Percentiles rank a stretch among this genome's conserved stretches.
Conservation (phyloP, 2,113 vertebrate species). For the Neogale vison region DNA sequence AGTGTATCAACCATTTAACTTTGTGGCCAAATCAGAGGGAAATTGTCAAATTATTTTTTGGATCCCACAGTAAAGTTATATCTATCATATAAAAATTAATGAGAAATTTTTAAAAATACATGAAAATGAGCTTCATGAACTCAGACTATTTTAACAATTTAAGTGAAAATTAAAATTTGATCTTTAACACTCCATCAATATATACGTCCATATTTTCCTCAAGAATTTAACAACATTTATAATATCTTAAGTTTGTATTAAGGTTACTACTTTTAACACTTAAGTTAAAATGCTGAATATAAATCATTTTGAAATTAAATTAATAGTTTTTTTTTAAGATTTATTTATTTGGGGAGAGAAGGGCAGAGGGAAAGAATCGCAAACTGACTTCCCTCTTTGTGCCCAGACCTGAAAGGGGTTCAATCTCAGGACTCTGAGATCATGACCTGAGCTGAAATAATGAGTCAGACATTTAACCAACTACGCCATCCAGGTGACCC, state of each 20-base stretch:
- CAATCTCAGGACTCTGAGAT: too few relatives aligned
- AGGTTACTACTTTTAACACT: neutral
- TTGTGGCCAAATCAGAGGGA: neutral
- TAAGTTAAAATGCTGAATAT: neutral
- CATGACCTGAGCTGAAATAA: neutral
- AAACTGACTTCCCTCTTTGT: neutral
- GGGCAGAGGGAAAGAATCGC: neutral
- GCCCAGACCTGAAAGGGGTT: too few relatives aligned
- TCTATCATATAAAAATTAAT: neutral
- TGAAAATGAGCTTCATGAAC: neutral
- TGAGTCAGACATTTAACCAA: neutral
- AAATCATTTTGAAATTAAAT: neutral
- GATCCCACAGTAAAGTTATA: neutral
- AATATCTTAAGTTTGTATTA: neutral
- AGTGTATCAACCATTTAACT: neutral
- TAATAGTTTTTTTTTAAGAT: neutral
- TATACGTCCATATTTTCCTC: neutral
- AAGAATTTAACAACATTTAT: neutral
- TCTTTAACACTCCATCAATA: neutral
- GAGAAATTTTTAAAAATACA: neutral
- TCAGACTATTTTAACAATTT: neutral
- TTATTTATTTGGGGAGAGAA: neutral
- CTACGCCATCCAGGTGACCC: neutral
- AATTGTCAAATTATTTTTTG: neutral
- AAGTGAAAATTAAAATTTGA: neutral